phyloP scores from a whole-genome alignment of 2,113 vertebrate species.

The Carettochelys insculpta region DNA sequence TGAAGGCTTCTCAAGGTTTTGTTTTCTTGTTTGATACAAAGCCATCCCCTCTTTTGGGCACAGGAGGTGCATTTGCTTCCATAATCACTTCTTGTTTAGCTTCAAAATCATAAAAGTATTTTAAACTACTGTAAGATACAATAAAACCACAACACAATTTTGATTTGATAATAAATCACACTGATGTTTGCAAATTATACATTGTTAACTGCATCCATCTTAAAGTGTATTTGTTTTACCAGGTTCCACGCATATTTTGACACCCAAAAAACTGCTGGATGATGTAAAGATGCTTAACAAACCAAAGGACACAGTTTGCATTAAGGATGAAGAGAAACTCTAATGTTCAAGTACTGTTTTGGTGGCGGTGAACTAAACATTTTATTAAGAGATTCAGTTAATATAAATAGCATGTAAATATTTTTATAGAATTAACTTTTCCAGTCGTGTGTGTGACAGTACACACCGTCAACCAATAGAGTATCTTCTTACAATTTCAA shows the following conservation, averaged over 20 bases:
- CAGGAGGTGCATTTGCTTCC: not conserved
- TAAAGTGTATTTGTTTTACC: slow-evolving; percentile 30
- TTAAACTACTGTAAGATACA: not conserved
- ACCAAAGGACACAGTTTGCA: slow-evolving; percentile 81
- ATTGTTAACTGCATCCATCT: not conserved
- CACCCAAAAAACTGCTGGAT: slow-evolving; percentile 88
- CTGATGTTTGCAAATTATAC: not conserved
- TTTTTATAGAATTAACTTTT: slow-evolving; percentile 46
- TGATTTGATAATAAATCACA: not conserved
- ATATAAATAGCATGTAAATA: slow-evolving; percentile 60
- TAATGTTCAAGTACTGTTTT: slow-evolving; percentile 4
- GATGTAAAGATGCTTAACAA: slow-evolving; percentile 92
- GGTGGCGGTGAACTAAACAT: slow-evolving; percentile 22
- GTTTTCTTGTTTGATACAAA: not conserved
- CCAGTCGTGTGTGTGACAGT: slow-evolving; percentile 14
- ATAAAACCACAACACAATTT: not conserved
- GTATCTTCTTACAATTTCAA: slow-evolving; percentile 55
- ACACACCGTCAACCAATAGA: not conserved
- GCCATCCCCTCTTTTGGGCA: not conserved
- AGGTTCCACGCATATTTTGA: slow-evolving; percentile 96
- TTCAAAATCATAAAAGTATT: not conserved
- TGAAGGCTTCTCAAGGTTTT: not conserved
- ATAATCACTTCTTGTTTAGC: rapidly evolving
- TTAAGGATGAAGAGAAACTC: slow-evolving; percentile 80
- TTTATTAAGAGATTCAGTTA: slow-evolving; percentile 34